Base-by-base conservation (phyloP, 2,888 invertebrate genomes). In the Synergus japonicus region DNA sequence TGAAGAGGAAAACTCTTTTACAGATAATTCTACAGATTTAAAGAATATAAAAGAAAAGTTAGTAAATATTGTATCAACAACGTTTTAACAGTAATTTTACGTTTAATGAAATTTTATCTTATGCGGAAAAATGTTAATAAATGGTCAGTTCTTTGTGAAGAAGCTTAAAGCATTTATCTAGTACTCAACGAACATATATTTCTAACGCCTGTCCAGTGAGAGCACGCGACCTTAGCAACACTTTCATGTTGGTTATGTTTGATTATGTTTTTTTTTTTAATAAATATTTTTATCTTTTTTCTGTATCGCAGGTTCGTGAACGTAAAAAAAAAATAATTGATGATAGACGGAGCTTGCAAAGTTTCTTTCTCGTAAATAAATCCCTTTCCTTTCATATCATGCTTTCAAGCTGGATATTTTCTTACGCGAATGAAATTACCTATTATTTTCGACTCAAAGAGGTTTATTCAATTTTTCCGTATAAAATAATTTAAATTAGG, bases 191-290 rank as follows among this genome's bases (percentile, higher is more conserved):
- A 69, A 69, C 69, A 69, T 69, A 49, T 69, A 49, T 69, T 46
- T 69, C 49, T 46, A 29, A 8, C 69, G 7, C 12, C 29, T 69
- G 69, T 69, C 10, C 49, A 69, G 69, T 49, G n/a, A 69, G 37
- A 69, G 9, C 49, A 69, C 69, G 46, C 41, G 41, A 65, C 29
- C 5, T 15, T 65, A 5, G 65, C 41, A 49, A 12, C 22, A 69
- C 22, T 44, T 69, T 29, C 69, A 69, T 69, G 69, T 49, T 44
- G 46, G 67, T 13, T n/a, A n/a, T n/a, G n/a, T n/a, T 69, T 29
- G 69, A 49, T 49, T 15, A 69, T 49, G 69, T 49, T 29, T 44
- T 18, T 43, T 43, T 43, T 43, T 43, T 43, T 43, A 3, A 0
- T 37, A 13, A 29, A 13, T 69, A 13, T 29, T 69, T 49, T 22